Conservation (phyloP, 2,888 invertebrate genomes). For the Stramonita haemastoma region DNA sequence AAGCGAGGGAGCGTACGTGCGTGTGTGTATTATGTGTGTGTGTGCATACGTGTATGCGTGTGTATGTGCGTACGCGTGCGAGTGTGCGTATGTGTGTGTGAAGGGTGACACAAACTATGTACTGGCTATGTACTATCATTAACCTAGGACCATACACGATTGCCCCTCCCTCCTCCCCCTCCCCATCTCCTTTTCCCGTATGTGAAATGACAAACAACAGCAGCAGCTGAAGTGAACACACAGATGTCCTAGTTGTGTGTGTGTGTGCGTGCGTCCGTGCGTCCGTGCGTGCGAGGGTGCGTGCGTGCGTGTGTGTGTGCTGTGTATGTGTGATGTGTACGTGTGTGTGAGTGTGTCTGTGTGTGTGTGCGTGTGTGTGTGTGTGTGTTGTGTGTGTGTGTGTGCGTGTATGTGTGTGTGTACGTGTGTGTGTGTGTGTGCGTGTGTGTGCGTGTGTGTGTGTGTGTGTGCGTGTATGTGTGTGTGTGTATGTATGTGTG, state of each 20-base stretch:
- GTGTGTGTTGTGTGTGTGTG: conserved; percentile 23
- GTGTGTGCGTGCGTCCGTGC: conserved; percentile 7
- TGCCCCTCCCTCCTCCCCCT: too few relatives aligned
- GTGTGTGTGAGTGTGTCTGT: conserved; percentile 24
- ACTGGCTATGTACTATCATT: neutral
- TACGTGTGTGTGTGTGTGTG: neutral
- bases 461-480: neutral
- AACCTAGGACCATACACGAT: neutral
- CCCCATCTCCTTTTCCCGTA: neutral
- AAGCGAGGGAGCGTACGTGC: too few relatives aligned
- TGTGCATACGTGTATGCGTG: too few relatives aligned
- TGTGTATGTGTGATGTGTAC: too few relatives aligned
- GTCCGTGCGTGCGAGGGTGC: neutral
- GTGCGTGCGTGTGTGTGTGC: neutral
- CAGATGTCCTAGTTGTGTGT: neutral
- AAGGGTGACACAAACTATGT: neutral
- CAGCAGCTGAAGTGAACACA: neutral
- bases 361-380: neutral
- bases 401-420: conserved; percentile 17
- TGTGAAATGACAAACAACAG: neutral
- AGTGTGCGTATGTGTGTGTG: neutral
- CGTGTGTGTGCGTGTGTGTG: neutral
- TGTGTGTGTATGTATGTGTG: conserved; percentile 18
- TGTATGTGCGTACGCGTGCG: too few relatives aligned
- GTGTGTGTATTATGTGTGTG: too few relatives aligned